Percentiles rank a stretch among this genome's conserved stretches.
Evolutionary conservation across 2,888 invertebrate species (phyloP).

Genomic region (Kuschelorhynchus macadamiae): DNA sequence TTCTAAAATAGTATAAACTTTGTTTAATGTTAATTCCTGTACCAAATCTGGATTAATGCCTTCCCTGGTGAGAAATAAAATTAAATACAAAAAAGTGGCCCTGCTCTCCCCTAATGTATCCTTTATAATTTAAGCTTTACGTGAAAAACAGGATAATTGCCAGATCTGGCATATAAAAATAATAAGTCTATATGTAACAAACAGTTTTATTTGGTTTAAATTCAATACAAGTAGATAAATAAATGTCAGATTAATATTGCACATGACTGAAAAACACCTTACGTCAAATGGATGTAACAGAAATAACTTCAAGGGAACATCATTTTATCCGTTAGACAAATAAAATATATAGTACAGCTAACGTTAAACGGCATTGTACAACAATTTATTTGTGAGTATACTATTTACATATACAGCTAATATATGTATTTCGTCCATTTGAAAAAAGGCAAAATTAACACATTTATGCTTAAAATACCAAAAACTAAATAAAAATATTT

Average conservation of each 20-base stretch:
- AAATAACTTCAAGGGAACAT: constrained; percentile 50
- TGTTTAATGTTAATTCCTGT: too few species aligned
- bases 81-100: too few species aligned
- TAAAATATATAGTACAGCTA: constrained; percentile 60
- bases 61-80: too few species aligned
- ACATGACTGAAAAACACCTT: constrained; percentile 68
- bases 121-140: too few species aligned
- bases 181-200: constrained; percentile 63
- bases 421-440: constrained; percentile 67
- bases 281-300: constrained; percentile 68
- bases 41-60: too few species aligned
- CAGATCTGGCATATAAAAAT: too few species aligned
- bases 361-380: constrained; percentile 65
- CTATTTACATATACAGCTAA: constrained; percentile 64
- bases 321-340: constrained; percentile 48
- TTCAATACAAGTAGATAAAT: constrained; percentile 70
- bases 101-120: too few species aligned
- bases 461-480: constrained; percentile 48
- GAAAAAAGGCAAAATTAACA: constrained; percentile 49
- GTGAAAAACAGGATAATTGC: too few species aligned
- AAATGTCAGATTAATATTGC: constrained; percentile 70
- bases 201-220: constrained; percentile 70
- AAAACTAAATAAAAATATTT: constrained; percentile 49
- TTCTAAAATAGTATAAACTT: too few species aligned
- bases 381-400: constrained; percentile 64